These are phyloP conservation scores for Protomyctophum bolini DNA, from an alignment of 2,113 vertebrate species.

Conservation along the genomic window DNA sequence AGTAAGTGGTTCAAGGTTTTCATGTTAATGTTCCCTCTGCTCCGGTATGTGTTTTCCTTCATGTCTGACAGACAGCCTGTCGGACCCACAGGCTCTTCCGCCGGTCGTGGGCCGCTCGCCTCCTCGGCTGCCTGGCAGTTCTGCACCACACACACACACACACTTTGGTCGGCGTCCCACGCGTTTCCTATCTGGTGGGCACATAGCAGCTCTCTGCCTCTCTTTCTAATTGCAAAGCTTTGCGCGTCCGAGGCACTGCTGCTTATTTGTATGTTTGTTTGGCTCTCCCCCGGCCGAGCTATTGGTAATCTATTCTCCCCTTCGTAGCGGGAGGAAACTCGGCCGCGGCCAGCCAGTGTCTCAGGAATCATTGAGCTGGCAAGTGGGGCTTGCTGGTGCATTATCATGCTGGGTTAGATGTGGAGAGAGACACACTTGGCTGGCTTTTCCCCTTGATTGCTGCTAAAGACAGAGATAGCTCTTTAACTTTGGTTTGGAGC, in stretches of 20 bases:
- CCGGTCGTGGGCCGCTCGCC: conserved; percentile 75
- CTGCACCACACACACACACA: conserved; percentile 76
- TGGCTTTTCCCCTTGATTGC: conserved; percentile 63
- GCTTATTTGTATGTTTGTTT: conserved; percentile 80
- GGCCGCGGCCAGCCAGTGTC: conserved; percentile 65
- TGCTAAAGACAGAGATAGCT: conserved; percentile 59
- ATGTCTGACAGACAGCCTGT: conserved; percentile 64
- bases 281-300: conserved; percentile 68
- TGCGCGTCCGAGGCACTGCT: conserved; percentile 72
- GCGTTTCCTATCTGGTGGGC: conserved; percentile 85
- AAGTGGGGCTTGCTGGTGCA: conserved; percentile 63
- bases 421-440: conserved; percentile 65
- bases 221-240: conserved; percentile 86
- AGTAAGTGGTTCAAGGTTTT: conserved; percentile 61
- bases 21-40: conserved; percentile 37
- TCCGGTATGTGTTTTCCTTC: conserved; percentile 71
- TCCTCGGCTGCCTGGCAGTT: conserved; percentile 73
- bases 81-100: conserved; percentile 80
- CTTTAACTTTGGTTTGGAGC: conserved; percentile 57
- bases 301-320: conserved; percentile 80
- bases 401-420: conserved; percentile 74
- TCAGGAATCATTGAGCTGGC: conserved; percentile 75
- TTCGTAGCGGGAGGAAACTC: conserved; percentile 72
- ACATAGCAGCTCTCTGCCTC: conserved; percentile 74
- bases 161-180: conserved; percentile 84